A percentile compares a stretch with the other conserved stretches of the same genome.
Evolutionary conservation across 2,113 vertebrate species (phyloP).

Genomic region (Centrocercus urophasianus): DNA sequence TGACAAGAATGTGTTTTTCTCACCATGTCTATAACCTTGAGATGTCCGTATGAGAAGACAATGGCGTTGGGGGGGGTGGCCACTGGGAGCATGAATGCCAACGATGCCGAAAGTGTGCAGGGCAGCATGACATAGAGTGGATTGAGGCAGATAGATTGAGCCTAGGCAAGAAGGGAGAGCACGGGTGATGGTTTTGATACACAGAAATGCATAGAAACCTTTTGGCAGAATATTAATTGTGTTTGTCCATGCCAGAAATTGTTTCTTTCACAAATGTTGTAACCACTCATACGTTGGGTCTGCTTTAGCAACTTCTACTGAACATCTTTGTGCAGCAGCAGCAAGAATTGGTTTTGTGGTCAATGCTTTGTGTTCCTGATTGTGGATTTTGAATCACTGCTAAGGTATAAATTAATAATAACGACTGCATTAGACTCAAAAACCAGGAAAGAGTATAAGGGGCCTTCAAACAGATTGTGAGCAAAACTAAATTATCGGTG

Average conservation of each 20-base stretch:
- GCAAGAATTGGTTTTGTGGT: conserved; percentile 9
- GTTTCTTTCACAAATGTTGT: neutral
- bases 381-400: neutral
- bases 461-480: neutral
- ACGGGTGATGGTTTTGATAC: neutral
- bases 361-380: neutral
- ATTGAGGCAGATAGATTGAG: conserved; percentile 84
- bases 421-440: neutral
- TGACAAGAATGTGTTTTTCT: conserved; percentile 37
- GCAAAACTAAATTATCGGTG: neutral
- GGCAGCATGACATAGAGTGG: conserved; percentile 94
- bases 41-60: conserved; percentile 90
- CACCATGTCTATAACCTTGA: conserved; percentile 91
- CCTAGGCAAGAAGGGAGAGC: conserved; percentile 70
- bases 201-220: neutral
- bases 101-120: conserved; percentile 85
- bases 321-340: neutral
- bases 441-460: neutral
- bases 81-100: conserved; percentile 96
- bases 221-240: neutral
- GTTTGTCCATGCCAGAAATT: neutral
- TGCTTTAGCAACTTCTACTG: neutral
- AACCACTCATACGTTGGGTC: neutral
- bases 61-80: conserved; percentile 94
- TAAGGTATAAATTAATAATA: neutral